Base-by-base conservation (phyloP, 2,797 vertebrate genomes). In the Cephalopachus bancanus region DNA sequence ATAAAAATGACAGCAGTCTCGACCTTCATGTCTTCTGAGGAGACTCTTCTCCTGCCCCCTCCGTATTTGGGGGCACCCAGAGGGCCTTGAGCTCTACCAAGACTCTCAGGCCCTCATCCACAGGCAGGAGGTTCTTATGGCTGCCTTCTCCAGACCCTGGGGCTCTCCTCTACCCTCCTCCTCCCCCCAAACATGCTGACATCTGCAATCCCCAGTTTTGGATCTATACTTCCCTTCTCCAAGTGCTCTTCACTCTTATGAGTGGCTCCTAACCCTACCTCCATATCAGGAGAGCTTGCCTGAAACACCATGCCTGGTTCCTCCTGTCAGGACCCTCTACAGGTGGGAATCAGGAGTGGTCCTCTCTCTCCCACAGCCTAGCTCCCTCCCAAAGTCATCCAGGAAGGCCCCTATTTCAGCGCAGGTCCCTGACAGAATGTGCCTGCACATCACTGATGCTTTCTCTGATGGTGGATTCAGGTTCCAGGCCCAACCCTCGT, bases 151-250 rank as follows among this genome's bases (percentile, higher is more conserved):
- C 4, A 17, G 10, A 26, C 20, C 1, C 44, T 0, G 0, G 5
- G 26, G 22, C 55, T 55, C 24, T 33, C 12, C 28, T 51, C 51
- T 30, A 24, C 2, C 6, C 19, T 28, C 1, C 44, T 44, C 44
- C 44, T 44, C 6, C 44, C 44, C 44, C 5, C 44, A 44, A 69
- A 10, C 12, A 28, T 3, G 5, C 28, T 3, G 7, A 49, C 59
- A 10, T 3, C 16, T 7, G 0, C 2, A 20, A 19, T 7, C 1
- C 53, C 20, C 14, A 15, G 10, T 10, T 57, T 15, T 1, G 0
- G 10, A 12, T 11, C 22, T 7, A 30, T 4, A 44, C 1, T 20
- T 33, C 2, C 9, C 20, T 10, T 15, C 7, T 44, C 12, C 28
- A n/a, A 65, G 24, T 72, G 26, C 33, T 7, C 22, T 69, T 26